Percentiles rank a stretch among this genome's conserved stretches.
phyloP scores from a whole-genome alignment of 2,113 vertebrate genomes.

The Potamarius usumacintae region DNA sequence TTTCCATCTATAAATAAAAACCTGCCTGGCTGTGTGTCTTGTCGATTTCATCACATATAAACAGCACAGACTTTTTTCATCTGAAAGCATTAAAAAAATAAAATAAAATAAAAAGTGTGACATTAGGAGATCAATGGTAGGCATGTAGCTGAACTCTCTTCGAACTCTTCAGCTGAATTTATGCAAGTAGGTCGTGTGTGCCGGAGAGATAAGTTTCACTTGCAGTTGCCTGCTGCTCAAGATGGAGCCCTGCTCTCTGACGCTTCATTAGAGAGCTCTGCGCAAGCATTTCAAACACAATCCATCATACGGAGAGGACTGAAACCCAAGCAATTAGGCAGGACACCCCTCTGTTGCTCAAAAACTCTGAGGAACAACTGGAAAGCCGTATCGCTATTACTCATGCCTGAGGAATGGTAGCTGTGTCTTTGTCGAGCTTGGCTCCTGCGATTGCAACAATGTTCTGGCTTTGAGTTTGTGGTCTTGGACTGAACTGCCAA shows the following conservation, averaged over 20 bases:
- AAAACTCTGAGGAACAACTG: slow-evolving; percentile 18
- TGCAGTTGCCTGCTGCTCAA: slow-evolving; percentile 19
- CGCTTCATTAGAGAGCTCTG: slow-evolving; percentile 45
- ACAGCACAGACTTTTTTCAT: slow-evolving; percentile 1
- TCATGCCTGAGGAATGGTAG: slow-evolving; percentile 26
- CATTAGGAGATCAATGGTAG: slow-evolving; percentile 33
- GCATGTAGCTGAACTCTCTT: slow-evolving; percentile 43
- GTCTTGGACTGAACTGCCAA: neutral
- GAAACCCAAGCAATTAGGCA: slow-evolving; percentile 49
- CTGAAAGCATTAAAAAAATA: neutral
- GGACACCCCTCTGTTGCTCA: slow-evolving; percentile 46
- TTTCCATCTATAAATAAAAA: neutral
- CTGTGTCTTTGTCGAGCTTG: slow-evolving; percentile 22
- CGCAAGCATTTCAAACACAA: slow-evolving; percentile 43
- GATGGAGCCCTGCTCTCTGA: slow-evolving; percentile 17
- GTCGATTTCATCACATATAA: neutral
- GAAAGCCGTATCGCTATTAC: slow-evolving; percentile 36
- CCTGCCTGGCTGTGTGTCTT: neutral
- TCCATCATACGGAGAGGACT: slow-evolving; percentile 41
- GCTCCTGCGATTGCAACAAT: neutral
- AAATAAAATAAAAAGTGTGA: neutral
- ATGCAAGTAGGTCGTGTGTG: slow-evolving; percentile 53
- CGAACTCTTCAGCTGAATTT: slow-evolving; percentile 46
- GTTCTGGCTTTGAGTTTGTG: slow-evolving; percentile 12
- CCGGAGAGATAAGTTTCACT: slow-evolving; percentile 27